Conservation (phyloP, 2,113 vertebrate genomes). For the Ranitomeya imitator region DNA sequence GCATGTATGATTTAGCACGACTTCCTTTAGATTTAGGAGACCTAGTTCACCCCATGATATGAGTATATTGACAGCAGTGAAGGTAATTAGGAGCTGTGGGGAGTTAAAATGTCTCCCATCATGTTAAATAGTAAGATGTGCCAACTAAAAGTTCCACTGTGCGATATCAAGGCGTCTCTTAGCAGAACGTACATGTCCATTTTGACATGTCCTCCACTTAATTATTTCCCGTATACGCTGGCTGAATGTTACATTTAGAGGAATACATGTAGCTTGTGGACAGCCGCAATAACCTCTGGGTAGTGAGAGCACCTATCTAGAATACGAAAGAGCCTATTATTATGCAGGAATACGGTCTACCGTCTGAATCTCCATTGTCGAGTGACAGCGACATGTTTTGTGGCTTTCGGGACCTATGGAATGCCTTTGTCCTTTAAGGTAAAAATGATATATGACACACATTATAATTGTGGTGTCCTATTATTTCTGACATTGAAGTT, state of each 20-base stretch:
- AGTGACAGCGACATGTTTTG: not conserved
- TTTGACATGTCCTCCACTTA: slow-evolving; percentile 22
- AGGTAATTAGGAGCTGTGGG: slow-evolving; percentile 10
- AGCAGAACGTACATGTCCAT: slow-evolving; percentile 5
- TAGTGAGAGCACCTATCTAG: not conserved
- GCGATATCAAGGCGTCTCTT: slow-evolving; percentile 2
- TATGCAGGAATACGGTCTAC: not conserved
- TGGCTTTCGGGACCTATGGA: not conserved
- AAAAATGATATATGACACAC: not conserved
- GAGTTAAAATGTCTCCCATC: slow-evolving; percentile 7
- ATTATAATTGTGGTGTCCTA: not conserved
- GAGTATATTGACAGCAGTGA: slow-evolving; percentile 5
- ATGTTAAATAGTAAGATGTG: slow-evolving; percentile 8
- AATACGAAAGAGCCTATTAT: slow-evolving; percentile 14
- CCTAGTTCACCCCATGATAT: not conserved
- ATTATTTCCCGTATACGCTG: not conserved
- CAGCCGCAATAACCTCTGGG: not conserved
- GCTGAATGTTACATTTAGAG: not conserved
- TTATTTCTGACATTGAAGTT: not conserved
- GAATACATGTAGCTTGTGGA: not conserved
- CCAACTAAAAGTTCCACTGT: not conserved
- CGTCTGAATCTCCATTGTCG: not conserved
- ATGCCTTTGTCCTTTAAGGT: not conserved
- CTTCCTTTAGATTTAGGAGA: not conserved
- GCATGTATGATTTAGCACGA: not conserved